These are phyloP conservation scores for Myotis planiceps DNA, from an alignment of 2,797 vertebrate genomes.

Conservation along the genomic window DNA sequence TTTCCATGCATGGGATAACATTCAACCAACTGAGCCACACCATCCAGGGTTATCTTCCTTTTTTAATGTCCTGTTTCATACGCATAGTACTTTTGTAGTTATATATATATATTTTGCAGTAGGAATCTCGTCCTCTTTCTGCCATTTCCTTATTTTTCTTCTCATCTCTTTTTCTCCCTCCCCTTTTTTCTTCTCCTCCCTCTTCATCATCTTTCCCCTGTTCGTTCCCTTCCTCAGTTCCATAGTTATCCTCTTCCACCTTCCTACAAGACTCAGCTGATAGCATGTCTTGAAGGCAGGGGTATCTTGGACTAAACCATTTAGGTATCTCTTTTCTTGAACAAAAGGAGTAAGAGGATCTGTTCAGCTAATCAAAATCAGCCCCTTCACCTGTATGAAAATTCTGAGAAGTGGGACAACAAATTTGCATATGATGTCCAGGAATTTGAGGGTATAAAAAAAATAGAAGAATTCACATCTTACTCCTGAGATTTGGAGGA, in stretches of 20 bases:
- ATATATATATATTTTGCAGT: neutral
- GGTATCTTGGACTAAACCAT: neutral
- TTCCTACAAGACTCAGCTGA: neutral
- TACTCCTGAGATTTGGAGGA: neutral
- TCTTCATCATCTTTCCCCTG: neutral
- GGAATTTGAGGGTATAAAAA: neutral
- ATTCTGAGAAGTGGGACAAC: neutral
- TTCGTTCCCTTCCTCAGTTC: neutral
- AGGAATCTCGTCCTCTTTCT: neutral
- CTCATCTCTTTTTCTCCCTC: neutral
- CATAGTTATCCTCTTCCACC: neutral
- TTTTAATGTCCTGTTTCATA: neutral
- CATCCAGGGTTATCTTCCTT: neutral
- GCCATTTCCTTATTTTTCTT: neutral
- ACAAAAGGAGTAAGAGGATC: neutral
- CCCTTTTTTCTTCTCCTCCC: neutral
- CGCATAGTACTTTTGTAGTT: neutral
- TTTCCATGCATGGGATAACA: neutral
- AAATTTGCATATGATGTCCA: neutral
- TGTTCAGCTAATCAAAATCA: neutral
- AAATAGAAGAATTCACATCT: neutral
- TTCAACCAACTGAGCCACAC: neutral
- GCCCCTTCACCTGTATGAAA: neutral
- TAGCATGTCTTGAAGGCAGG: neutral
- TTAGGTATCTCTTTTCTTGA: neutral